Conservation (phyloP, 2,113 vertebrate genomes). For the Spea multiplicata region DNA sequence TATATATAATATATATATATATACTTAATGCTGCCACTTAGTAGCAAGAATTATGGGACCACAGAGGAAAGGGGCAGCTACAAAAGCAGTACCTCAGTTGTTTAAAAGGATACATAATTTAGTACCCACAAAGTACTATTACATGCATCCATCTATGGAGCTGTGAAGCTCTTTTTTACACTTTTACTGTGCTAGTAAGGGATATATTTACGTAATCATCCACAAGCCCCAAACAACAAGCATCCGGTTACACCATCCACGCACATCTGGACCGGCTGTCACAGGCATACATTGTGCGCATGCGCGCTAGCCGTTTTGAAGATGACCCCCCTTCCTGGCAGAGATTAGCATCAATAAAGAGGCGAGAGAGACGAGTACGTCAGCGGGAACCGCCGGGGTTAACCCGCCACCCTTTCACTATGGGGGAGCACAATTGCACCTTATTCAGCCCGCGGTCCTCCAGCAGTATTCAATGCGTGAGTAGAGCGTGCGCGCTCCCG, state of each 20-base stretch:
- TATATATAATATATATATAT: too few species aligned
- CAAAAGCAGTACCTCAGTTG: too few species aligned
- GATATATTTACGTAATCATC: too few species aligned
- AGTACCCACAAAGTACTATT: too few species aligned
- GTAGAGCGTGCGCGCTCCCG: slow-evolving; percentile 32
- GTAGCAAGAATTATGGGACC: too few species aligned
- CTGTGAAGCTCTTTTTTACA: too few species aligned
- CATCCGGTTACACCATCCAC: neutral
- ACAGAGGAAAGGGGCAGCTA: too few species aligned
- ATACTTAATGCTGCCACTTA: too few species aligned
- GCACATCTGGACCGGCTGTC: neutral
- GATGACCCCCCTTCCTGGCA: neutral
- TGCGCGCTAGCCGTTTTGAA: neutral
- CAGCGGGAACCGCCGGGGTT: neutral
- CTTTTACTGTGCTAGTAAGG: too few species aligned
- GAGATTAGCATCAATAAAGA: neutral
- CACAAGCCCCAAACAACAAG: too few species aligned
- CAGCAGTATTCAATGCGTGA: slow-evolving; percentile 29
- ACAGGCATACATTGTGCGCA: neutral
- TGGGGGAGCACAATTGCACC: slow-evolving; percentile 22
- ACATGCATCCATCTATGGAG: too few species aligned
- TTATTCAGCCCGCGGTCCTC: slow-evolving; percentile 4
- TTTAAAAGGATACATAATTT: too few species aligned
- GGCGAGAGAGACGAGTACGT: neutral
- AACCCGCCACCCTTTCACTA: neutral